A percentile compares a stretch with the other conserved stretches of the same genome.
phyloP scores from a whole-genome alignment of 2,113 vertebrate genomes.

The Mugil cephalus region DNA sequence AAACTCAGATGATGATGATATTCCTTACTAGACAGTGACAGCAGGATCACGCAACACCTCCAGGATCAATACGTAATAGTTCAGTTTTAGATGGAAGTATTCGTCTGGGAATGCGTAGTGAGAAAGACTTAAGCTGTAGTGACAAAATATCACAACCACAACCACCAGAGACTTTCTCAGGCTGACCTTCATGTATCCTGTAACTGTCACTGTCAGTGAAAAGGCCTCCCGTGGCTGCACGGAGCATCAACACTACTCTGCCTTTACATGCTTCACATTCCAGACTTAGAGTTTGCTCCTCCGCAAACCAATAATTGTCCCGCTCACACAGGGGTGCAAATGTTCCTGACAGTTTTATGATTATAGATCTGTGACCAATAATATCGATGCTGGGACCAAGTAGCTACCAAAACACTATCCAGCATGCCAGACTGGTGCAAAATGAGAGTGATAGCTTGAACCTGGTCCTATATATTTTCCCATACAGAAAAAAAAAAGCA shows the following conservation, averaged over 20 bases:
- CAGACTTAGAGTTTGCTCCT: conserved; percentile 40
- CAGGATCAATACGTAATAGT: conserved; percentile 4
- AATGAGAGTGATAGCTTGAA: not conserved
- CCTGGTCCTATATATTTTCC: not conserved
- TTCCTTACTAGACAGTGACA: not conserved
- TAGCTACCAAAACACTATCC: conserved; percentile 21
- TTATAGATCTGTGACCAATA: conserved; percentile 40
- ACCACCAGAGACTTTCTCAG: conserved; percentile 32
- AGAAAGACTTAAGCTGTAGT: conserved; percentile 1
- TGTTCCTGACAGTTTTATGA: conserved; percentile 47
- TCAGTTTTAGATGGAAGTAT: not conserved
- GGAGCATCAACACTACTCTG: conserved; percentile 37
- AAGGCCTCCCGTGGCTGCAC: conserved; percentile 58
- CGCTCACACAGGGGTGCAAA: conserved; percentile 11
- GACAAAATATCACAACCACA: conserved; percentile 40
- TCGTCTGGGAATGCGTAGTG: conserved; percentile 7
- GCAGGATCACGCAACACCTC: conserved; percentile 11
- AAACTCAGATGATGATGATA: conserved; percentile 3
- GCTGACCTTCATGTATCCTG: conserved; percentile 62
- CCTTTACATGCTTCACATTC: conserved; percentile 65
- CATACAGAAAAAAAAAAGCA: not conserved
- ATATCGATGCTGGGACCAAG: conserved; percentile 15
- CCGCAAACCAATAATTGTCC: conserved; percentile 21
- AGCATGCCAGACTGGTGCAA: conserved; percentile 4
- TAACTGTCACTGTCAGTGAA: conserved; percentile 54